Base-by-base conservation (phyloP, 2,797 vertebrate species). In the Lates japonicus region DNA sequence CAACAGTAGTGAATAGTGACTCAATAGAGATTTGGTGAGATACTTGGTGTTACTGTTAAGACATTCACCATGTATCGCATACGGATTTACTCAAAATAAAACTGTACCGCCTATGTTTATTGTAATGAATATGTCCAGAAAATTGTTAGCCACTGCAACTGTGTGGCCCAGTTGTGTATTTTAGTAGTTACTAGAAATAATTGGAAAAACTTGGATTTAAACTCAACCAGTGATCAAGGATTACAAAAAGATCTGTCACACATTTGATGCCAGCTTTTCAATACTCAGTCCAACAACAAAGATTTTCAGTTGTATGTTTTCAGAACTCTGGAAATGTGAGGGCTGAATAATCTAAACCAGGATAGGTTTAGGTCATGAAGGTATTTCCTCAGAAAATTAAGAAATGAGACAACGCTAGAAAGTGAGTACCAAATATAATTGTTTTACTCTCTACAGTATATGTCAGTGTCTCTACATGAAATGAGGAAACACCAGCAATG, bases 311-410 rank as follows among this genome's bases (percentile, higher is more conserved):
- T 29, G 1, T 54, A 61, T 14, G 6, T 59, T 7, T 39, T 60
- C 44, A 33, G 29, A 66, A 22, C 20, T 35, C 5, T 41, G n/a
- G 22, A 79, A 69, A 48, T 5, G 7, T 20, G 7, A 48, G n/a
- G 42, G 22, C 11, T 73, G 57, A 73, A 67, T 77, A 39, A 83
- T 66, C 73, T 57, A 84, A 55, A 74, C 52, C 14, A 41, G 29
- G 22, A 29, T 29, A 29, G 25, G 25, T 29, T 29, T 29, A 7
- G 19, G 1, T n/a, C n/a, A n/a, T n/a, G 12, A 35, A 29, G 5
- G 29, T 19, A n/a, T 70, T 81, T 71, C 49, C 78, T 73, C 42
- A 35, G 29, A 65, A 64, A 74, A 82, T 22, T 29, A 61, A 72
- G 60, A 82, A 52, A 82, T 55, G 25, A 29, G 25, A 29, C 25